Conservation (phyloP, 2,113 vertebrate genomes). For the Montifringilla adamsi region DNA sequence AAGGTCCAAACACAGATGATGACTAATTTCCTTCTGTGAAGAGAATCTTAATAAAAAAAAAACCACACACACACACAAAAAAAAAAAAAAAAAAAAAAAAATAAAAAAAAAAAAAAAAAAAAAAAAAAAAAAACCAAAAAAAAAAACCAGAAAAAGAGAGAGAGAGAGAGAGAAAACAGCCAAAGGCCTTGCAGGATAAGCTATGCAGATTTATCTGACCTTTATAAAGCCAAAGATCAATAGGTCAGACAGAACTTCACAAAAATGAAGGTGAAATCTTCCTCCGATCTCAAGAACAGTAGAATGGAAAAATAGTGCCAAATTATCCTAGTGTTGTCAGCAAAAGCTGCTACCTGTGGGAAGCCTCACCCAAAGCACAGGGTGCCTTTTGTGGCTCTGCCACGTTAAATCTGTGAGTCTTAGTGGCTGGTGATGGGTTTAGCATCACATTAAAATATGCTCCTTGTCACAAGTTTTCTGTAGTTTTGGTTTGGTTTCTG, state of each 20-base stretch:
- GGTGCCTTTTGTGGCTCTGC: not conserved
- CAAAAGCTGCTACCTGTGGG: not conserved
- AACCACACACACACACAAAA: too few relatives aligned
- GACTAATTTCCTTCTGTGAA: not conserved
- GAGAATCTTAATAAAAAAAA: not conserved
- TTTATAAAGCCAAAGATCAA: not conserved
- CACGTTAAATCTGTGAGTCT: not conserved
- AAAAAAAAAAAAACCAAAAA: too few relatives aligned
- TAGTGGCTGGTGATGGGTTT: not conserved
- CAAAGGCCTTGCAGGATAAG: not conserved
- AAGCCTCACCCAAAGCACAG: not conserved
- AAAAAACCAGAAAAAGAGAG: not conserved
- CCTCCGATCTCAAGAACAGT: not conserved
- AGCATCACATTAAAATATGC: not conserved
- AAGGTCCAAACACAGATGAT: not conserved
- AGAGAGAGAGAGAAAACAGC: not conserved
- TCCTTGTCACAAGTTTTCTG: conserved; percentile 22
- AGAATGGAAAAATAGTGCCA: not conserved
- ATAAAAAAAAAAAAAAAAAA: too few relatives aligned
- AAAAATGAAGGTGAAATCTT: not conserved
- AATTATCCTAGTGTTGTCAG: not conserved
- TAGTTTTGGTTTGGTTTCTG: not conserved
- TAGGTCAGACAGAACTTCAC: not conserved
- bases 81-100: not conserved
- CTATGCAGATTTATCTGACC: not conserved